These are phyloP conservation scores for Cepaea hortensis DNA, from an alignment of 2,888 invertebrate species.

Conservation along the genomic window DNA sequence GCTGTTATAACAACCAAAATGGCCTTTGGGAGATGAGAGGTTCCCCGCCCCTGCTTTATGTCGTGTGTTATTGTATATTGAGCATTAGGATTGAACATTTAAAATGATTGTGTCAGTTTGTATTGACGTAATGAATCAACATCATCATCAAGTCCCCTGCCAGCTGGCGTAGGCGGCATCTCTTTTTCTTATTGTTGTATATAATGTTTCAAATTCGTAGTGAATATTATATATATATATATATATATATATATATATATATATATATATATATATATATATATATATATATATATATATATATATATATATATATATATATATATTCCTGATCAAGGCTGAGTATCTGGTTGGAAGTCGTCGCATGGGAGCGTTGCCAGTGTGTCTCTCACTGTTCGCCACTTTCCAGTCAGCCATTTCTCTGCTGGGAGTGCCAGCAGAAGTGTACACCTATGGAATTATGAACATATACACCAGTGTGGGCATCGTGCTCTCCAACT, in stretches of 20 bases:
- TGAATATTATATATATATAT: neutral
- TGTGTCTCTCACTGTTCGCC: conserved; percentile 62
- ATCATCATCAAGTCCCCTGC: no score
- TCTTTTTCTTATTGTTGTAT: no score
- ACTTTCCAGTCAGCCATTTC: conserved; percentile 64
- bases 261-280: neutral
- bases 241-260: neutral
- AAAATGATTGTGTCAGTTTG: no score
- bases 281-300: neutral
- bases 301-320: neutral
- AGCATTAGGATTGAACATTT: no score
- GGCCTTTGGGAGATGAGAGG: no score
- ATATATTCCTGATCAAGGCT: conserved; percentile 28
- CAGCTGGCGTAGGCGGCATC: no score
- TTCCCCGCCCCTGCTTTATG: no score
- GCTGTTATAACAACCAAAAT: no score
- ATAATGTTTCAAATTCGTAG: no score
- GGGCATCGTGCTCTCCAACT: conserved; percentile 47
- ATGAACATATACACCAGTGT: conserved; percentile 54
- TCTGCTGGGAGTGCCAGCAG: conserved; percentile 60
- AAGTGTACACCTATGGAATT: conserved; percentile 58
- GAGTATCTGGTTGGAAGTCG: conserved; percentile 60
- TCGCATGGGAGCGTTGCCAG: conserved; percentile 55
- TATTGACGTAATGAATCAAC: no score
- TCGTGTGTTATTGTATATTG: no score